Percentiles rank a stretch among this genome's conserved stretches.
phyloP scores from a whole-genome alignment of 1,140 invertebrate genomes.

The Cydia splendana region DNA sequence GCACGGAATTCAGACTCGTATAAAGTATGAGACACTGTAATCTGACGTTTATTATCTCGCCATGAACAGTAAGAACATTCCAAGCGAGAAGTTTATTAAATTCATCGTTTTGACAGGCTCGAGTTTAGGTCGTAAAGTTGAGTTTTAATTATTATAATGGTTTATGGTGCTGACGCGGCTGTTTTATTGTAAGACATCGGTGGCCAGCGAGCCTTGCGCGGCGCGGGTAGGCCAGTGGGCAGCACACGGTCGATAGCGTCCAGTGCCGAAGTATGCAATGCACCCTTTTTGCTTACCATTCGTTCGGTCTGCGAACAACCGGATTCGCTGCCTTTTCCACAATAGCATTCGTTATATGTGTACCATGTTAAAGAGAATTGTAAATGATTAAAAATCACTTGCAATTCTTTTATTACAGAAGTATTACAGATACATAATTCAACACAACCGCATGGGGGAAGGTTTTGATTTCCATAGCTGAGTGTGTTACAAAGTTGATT shows the following conservation, averaged over 20 bases:
- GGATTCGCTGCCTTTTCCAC: constrained; percentile 10
- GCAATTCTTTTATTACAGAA: no score
- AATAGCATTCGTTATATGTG: not conserved
- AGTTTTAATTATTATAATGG: constrained; percentile 73
- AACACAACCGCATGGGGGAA: not conserved
- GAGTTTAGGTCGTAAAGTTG: constrained; percentile 58
- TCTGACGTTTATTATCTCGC: not conserved
- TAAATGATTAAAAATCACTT: no score
- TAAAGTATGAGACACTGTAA: not conserved
- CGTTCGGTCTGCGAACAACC: not conserved
- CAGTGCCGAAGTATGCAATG: constrained; percentile 51
- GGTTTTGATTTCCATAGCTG: constrained; percentile 29
- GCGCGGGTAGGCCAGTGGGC: not conserved
- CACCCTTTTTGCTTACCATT: constrained; percentile 58
- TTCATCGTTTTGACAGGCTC: constrained; percentile 57
- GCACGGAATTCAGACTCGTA: not conserved
- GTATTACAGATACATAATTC: no score
- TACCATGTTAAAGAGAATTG: not conserved
- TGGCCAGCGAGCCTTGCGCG: not conserved
- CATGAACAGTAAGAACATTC: not conserved
- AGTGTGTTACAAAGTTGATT: constrained; percentile 33
- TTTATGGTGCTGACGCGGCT: constrained; percentile 59
- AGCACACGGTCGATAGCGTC: constrained; percentile 42
- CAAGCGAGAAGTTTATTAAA: constrained; percentile 44
- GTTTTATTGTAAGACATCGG: constrained; percentile 59